phyloP scores from a whole-genome alignment of 2,797 vertebrate genomes.

The Tokudaia tokunoshimensis region DNA sequence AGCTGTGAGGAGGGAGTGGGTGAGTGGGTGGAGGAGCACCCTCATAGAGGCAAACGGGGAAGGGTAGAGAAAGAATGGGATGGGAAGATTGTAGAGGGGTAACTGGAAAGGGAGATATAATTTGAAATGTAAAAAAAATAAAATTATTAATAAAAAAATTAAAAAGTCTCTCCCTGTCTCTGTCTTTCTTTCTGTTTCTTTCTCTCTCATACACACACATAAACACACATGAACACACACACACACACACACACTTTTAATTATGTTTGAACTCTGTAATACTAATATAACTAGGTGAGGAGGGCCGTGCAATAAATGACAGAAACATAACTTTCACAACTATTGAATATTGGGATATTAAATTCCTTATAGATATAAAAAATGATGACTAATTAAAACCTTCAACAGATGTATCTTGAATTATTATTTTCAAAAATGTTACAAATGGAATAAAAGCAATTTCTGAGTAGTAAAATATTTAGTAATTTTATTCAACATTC shows the following conservation, averaged over 20 bases:
- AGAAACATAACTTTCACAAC: background rate
- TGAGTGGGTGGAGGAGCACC: no score
- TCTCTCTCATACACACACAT: background rate
- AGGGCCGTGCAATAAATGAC: background rate
- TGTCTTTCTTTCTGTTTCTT: background rate
- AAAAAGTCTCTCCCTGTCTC: background rate
- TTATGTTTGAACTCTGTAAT: background rate
- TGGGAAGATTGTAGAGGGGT: no score
- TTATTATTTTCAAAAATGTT: background rate
- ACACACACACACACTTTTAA: background rate
- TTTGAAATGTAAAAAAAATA: no score
- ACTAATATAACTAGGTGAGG: background rate
- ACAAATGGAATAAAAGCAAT: background rate
- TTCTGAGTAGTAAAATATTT: background rate
- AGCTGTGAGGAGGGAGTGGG: no score
- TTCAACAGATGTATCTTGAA: background rate
- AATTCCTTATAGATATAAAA: background rate
- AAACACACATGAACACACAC: no score
- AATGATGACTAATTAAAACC: background rate
- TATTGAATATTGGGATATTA: background rate
- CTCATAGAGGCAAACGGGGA: no score
- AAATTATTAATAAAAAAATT: no score
- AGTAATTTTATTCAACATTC: background rate
- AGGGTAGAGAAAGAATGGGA: no score
- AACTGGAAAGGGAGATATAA: no score